Evolutionary conservation across 2,888 invertebrate genomes (phyloP), one percentile per base, ranked within the genome.

Genomic region (Thereva nobilitata): DNA sequence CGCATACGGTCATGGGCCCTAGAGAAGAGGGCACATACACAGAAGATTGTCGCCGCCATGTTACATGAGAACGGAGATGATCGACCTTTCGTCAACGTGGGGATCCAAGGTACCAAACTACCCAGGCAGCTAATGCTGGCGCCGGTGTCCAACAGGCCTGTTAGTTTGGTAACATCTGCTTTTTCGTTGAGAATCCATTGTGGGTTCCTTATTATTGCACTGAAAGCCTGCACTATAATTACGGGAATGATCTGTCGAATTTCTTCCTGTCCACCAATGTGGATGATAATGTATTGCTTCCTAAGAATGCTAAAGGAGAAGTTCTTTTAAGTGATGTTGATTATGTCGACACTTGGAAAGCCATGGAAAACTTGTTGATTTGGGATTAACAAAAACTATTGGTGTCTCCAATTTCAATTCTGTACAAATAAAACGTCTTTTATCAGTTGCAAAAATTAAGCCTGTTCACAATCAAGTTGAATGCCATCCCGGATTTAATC

Each of bases 391-490:
- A 0, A 88, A 86, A 73, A 85, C 85, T 68, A 89, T 92, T 72
- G 92, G 91, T 1, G 76, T 91, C 8, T 90, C 90, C 49, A 92
- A 92, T 78, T 92, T 91, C 75, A 91, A 89, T 77, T 85, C 84
- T 4, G 82, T 86, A 72, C 91, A 92, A 77, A 77, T 91, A 63
- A 80, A 85, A 34, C 82, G 88, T 65, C 74, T 92, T 40, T 70
- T 90, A 49, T 82, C 84, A 6, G 81, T 79, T 64, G 84, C 85
- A 54, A 82, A 75, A 34, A 83, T 88, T 64, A 85, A 84, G 73
- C 88, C 88, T 7, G 86, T 85, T 8, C 83, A 82, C 40, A 86
- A 23, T 23, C 23, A 23, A 23, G 23, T 79, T 68, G 88, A 89
- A 78, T 83, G 85, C 53, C 86, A 85, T 72, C 87, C 88, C 0